Base-by-base conservation (phyloP, 37 sponge, comb jelly and placozoan genomes). In the Chondrilla cf. caribensis region DNA sequence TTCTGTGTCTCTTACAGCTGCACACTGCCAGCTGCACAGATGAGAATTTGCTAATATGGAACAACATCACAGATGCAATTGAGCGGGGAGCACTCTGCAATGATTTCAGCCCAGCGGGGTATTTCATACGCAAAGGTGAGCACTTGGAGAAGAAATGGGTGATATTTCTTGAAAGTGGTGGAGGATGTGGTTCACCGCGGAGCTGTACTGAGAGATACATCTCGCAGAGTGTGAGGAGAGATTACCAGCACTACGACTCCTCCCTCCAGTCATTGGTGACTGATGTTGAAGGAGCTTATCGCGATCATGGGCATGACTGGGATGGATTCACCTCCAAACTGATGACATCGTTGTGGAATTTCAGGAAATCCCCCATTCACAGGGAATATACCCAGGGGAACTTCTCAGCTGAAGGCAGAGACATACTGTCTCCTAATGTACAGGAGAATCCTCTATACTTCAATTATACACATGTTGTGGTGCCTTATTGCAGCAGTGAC, bases 401-500 rank as follows among this genome's bases (percentile, higher is more conserved):
- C 1, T 68, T 38, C 11, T 26, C 38, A 0, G 72, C 87, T 19
- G 58, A 83, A 33, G 94, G 92, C 2, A 81, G 54, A 9, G 94
- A 90, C 36, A 25, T 94, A 9, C 54, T 94, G 2, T 66, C 72
- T 41, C 8, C 67, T 0, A 31, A 83, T 24, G 5, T n/a, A 15
- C 18, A 39, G 0, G 32, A 25, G 2, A 90, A 94, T 43, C 80
- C 68, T 0, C 24, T 21, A 3, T 94, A 83, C 60, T 80, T 54
- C n/a, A 79, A 78, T 7, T 66, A 90, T 68, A 90, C 87, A 39
- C 88, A 85, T 58, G 88, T 94, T 24, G 36, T 94, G 1, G 77
- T 94, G 26, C 95, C 94, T 24, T 93, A 93, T 83, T 93, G 94
- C 86, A 88, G 87, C 59, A 85, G 86, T 36, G 94, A 93, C 64